Evolutionary conservation across 30 jellyfish, hydroid and myxozoan species (phyloP), one percentile per base, ranked within the genome.

Genomic region (Aurelia aurita complex sp. Pacific): DNA sequence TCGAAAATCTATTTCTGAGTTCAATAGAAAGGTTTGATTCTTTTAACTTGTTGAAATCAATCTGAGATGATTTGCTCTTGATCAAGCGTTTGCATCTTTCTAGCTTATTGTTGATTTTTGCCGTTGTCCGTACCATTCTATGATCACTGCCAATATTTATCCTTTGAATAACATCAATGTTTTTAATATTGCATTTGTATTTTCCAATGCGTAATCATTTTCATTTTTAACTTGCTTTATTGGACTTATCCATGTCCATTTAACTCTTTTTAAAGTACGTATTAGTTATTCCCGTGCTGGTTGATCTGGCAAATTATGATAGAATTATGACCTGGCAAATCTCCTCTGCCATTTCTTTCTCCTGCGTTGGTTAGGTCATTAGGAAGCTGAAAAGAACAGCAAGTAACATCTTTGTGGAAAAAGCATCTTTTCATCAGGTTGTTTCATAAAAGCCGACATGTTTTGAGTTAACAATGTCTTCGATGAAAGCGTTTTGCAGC

Each of bases 241-340:
- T 72, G 33, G 82, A 77, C 87, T 57, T 43, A 16, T 77, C 77
- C 77, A 77, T 77, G 82, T 72, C 82, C 65, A 23, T 33, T 42
- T 72, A 2, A 38, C 50, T 38, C 5, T 40, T 72, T 72, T 62
- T 3, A 23, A 2, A 62, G 70, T 62, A 62, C 8, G 70, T 68
- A 36, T 18, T 18, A 2, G 78, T 17, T 19, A 33, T 68, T 61
- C 32, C 5, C 32, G 8, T 38, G 50, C 50, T 38, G 50, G 5
- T 38, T 38, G 50, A 38, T 38, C 3, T 38, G 50, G 50, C 50
- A 38, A 38, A 38, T 38, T 38, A 4, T 38, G 69, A 57, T 13
- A 13, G 14, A 57, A 17, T 11, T n/a, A 66, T 29, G 80, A 10
- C 15, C 66, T 4, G 14, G 36, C 36, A 3, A 4, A n/a, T 67